A percentile compares a stretch with the other conserved stretches of the same genome.
Conservation (phyloP, 2,113 vertebrate species). For the Halcyon malimbica region DNA sequence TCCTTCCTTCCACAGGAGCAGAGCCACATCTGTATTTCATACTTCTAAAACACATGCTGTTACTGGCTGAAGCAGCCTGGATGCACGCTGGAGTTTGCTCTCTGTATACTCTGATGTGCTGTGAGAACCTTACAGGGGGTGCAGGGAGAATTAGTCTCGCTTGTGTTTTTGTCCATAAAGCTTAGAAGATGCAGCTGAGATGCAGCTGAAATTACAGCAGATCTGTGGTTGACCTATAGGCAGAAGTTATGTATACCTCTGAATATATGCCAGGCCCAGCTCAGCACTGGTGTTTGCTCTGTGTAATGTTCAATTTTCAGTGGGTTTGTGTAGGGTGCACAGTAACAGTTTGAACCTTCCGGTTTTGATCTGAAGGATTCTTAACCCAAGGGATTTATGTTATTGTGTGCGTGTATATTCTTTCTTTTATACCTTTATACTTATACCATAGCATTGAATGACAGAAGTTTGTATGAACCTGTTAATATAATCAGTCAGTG, state of each 20-base stretch:
- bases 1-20: not conserved
- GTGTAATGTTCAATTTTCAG: not conserved
- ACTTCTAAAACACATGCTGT: not conserved
- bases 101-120: not conserved
- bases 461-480: fast-evolving
- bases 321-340: not conserved
- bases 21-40: not conserved
- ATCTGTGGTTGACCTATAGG: not conserved
- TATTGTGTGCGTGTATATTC: not conserved
- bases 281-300: fast-evolving
- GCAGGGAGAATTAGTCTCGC: not conserved
- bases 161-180: not conserved
- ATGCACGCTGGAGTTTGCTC: not conserved
- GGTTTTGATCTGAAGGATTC: not conserved
- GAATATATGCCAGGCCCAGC: not conserved
- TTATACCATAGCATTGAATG: not conserved
- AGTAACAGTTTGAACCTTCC: not conserved
- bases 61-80: not conserved
- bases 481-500: not conserved
- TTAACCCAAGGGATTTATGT: not conserved
- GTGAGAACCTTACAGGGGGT: not conserved
- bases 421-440: not conserved
- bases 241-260: not conserved
- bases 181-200: not conserved
- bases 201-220: not conserved